phyloP scores from a whole-genome alignment of 2,888 invertebrate genomes.

The Spicauda simplicius region DNA sequence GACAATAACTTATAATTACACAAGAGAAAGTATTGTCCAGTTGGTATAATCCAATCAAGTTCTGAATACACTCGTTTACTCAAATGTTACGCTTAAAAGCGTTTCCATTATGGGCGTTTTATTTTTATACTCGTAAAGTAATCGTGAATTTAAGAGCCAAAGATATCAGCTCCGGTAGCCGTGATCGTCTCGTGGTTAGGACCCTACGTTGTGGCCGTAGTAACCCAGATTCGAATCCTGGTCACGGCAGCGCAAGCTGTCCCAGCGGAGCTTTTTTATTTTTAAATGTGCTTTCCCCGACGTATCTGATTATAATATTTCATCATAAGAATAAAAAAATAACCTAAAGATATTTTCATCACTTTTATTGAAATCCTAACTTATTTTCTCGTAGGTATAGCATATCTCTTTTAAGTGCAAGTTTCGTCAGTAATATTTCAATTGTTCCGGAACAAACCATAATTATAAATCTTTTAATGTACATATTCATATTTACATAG shows the following conservation, averaged over 20 bases:
- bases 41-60: background rate
- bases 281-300: background rate
- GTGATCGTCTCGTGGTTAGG: slow-evolving; percentile 89
- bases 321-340: too few species aligned
- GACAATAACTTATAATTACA: background rate
- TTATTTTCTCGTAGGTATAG: too few species aligned
- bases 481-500: too few species aligned
- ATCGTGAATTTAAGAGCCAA: background rate
- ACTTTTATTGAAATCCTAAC: background rate
- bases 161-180: slow-evolving; percentile 1
- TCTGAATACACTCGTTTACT: background rate
- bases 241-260: slow-evolving; percentile 58
- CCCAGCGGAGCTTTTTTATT: slow-evolving; percentile 36
- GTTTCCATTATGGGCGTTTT: background rate
- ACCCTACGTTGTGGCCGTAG: slow-evolving; percentile 90
- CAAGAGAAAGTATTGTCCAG: background rate
- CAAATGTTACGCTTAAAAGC: background rate
- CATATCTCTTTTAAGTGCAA: too few species aligned
- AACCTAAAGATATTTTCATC: background rate
- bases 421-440: too few species aligned
- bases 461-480: too few species aligned
- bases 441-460: too few species aligned
- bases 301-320: too few species aligned
- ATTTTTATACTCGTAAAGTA: background rate
- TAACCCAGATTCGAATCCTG: slow-evolving; percentile 90